These are phyloP conservation scores for Magallana angulata DNA, from an alignment of 1,140 invertebrate genomes.

Conservation along the genomic window DNA sequence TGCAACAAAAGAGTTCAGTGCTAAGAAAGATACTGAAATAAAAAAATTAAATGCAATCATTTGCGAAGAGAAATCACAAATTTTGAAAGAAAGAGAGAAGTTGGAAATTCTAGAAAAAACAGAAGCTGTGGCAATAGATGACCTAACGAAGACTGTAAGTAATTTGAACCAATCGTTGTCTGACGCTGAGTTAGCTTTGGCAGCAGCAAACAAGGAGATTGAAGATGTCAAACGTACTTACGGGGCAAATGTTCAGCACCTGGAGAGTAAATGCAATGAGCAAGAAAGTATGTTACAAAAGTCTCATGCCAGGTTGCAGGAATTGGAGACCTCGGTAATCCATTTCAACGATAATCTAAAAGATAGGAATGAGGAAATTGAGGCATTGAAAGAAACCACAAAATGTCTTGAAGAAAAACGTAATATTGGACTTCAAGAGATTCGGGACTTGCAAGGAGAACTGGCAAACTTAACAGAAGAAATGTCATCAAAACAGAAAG, in stretches of 20 bases:
- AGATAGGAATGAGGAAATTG: background rate
- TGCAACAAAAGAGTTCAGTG: background rate
- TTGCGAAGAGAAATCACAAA: background rate
- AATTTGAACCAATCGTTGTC: background rate
- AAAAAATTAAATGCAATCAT: background rate
- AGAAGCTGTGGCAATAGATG: background rate
- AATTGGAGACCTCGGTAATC: background rate
- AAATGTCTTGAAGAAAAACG: background rate
- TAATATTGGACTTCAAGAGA: background rate
- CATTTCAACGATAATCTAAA: background rate
- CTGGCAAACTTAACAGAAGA: background rate
- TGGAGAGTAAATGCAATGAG: background rate
- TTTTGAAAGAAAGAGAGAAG: background rate
- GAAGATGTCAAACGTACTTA: background rate
- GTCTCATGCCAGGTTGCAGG: background rate
- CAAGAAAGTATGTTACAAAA: background rate
- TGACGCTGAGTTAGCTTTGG: background rate
- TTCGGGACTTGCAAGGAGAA: background rate
- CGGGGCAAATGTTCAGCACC: background rate
- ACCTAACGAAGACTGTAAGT: slow-evolving; percentile 9
- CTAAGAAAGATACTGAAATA: background rate
- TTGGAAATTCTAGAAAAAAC: background rate
- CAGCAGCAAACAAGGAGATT: background rate
- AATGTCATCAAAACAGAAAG: background rate
- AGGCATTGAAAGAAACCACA: background rate